Evolutionary conservation across 2,888 invertebrate species (phyloP), one percentile per base, ranked within the genome.

Genomic region (Cephus spinipes): DNA sequence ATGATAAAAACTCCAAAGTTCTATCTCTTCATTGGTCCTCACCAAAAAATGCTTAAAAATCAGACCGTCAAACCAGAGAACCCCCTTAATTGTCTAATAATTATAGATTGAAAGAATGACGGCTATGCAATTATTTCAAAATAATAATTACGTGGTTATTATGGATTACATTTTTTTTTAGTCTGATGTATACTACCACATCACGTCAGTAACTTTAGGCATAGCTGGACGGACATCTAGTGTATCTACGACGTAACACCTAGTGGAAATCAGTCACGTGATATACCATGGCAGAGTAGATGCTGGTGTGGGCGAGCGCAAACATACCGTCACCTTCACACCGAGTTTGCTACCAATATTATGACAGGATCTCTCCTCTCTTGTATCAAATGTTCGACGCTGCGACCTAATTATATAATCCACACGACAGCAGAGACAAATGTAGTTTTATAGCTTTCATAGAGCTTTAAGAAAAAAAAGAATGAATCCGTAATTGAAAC

Each of bases 371-470:
- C 40, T 71, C 73, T 74, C 73, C 78, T 81, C 76, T 79, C 79
- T 78, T 81, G 71, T 77, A 36, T 76, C 77, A 76, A 23, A 9
- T 68, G 76, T 71, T 55, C 80, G 77, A 80, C 79, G 79, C 75
- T 76, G 80, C 76, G 79, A 80, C 81, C 81, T 78, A 76, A 81
- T 82, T 83, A 79, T 74, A n/a, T 73, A 55, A 34, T 73, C 35
- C 69, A 55, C 55, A 55, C 40, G 15, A 15, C 15, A 15, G 40
- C 40, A 40, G 0, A 6, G 40, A 40, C 15, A 40, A 15, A 55
- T 1, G 55, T 6, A 55, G 23, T 23, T 55, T 55, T 55, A 2
- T 9, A 40, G 15, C 40, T 40, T 40, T 6, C 15, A 1, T 40
- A 2, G 55, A 9, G 55, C 23, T 55, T 23, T 15, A 23, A 40